A percentile compares a stretch with the other conserved stretches of the same genome.
Evolutionary conservation across 2,888 invertebrate species (phyloP).

Genomic region (Petrophora chlorosata): DNA sequence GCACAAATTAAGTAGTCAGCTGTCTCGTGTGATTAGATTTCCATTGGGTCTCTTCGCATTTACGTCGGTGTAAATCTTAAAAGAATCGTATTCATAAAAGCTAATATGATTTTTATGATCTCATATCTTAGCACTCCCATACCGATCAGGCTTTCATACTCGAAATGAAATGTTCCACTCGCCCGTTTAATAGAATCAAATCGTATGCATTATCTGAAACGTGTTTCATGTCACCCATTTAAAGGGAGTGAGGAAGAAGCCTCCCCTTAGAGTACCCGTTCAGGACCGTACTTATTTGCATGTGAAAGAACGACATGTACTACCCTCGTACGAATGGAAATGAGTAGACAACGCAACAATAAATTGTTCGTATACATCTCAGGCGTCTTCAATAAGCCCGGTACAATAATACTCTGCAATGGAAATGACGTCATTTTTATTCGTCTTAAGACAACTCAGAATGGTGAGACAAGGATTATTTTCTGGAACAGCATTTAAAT

Average conservation of each 20-base stretch:
- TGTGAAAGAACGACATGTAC: conserved; percentile 63
- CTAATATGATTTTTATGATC: not conserved
- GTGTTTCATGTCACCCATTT: conserved; percentile 62
- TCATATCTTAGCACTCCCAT: conserved; percentile 1
- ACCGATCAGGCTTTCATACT: conserved; percentile 23
- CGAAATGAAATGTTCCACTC: conserved; percentile 31
- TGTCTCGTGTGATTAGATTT: too few species aligned
- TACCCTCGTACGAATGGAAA: conserved; percentile 49
- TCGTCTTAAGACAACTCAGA: too few species aligned
- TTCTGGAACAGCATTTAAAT: conserved; percentile 3
- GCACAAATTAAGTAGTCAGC: too few species aligned
- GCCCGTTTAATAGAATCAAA: conserved; percentile 61
- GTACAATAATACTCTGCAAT: conserved; percentile 34
- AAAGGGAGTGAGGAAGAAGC: conserved; percentile 30
- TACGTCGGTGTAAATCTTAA: too few species aligned
- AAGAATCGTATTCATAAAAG: not conserved
- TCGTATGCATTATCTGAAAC: conserved; percentile 71
- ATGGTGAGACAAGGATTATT: not conserved
- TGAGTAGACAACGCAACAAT: conserved; percentile 43
- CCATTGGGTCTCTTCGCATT: too few species aligned
- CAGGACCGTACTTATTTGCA: conserved; percentile 59
- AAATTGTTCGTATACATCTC: conserved; percentile 26
- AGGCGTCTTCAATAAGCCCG: conserved; percentile 38
- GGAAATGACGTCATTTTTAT: conserved; percentile 36
- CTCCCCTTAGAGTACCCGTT: conserved; percentile 29